A percentile compares a stretch with the other conserved stretches of the same genome.
These are phyloP conservation scores for Microctonus brassicae DNA, from an alignment of 2,888 invertebrate genomes.

Conservation along the genomic window DNA sequence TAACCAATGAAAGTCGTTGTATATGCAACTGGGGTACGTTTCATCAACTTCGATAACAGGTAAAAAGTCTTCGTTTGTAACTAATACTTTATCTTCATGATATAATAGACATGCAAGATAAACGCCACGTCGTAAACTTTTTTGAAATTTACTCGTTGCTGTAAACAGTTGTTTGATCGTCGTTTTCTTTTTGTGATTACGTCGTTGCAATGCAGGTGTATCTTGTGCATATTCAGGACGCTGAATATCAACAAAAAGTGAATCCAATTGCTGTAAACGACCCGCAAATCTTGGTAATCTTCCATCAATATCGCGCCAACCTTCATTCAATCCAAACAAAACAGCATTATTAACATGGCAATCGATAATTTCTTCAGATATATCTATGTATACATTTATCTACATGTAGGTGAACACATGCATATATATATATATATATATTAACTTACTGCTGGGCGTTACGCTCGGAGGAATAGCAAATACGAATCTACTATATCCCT, in stretches of 20 bases:
- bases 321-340: conserved; percentile 68
- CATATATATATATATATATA: background rate
- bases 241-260: conserved; percentile 80
- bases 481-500: conserved; percentile 87
- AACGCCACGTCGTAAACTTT: conserved; percentile 91
- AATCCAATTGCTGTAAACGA: conserved; percentile 80
- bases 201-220: conserved; percentile 76
- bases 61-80: conserved; percentile 96
- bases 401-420: background rate
- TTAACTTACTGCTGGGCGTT: conserved; percentile 87
- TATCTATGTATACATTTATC: background rate
- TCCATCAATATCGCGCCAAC: conserved; percentile 88
- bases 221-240: conserved; percentile 78
- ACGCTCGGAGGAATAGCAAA: conserved; percentile 86
- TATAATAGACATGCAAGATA: conserved; percentile 94
- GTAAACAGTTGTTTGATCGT: conserved; percentile 95
- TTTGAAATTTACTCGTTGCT: conserved; percentile 96
- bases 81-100: conserved; percentile 94
- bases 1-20: conserved; percentile 96
- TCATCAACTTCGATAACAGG: conserved; percentile 98
- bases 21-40: conserved; percentile 91
- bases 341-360: background rate
- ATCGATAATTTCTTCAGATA: background rate
- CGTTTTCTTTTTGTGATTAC: conserved; percentile 87
- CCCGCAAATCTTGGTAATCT: conserved; percentile 79